phyloP scores from a whole-genome alignment of 2,888 invertebrate genomes.

The Xylocampa areola region DNA sequence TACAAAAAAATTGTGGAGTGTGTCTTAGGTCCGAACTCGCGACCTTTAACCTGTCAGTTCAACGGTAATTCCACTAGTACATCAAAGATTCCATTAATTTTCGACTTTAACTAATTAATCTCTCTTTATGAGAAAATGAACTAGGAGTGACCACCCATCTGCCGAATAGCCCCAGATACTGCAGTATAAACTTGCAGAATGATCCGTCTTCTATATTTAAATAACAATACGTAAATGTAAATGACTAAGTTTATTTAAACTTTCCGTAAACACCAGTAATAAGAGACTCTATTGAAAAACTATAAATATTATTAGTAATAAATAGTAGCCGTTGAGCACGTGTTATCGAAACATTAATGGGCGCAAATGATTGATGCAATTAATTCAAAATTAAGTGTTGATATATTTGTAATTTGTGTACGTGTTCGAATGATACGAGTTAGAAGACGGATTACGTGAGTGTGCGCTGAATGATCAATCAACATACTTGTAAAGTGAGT shows the following conservation, averaged over 20 bases:
- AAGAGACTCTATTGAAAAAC: constrained; percentile 25
- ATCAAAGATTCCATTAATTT: too few species aligned
- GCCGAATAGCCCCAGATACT: too few species aligned
- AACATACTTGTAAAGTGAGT: background rate
- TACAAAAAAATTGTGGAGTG: too few species aligned
- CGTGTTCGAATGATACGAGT: constrained; percentile 16
- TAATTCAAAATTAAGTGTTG: constrained; percentile 44
- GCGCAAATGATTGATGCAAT: constrained; percentile 40
- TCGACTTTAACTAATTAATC: too few species aligned
- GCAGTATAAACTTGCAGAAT: too few species aligned
- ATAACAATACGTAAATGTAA: constrained; percentile 2
- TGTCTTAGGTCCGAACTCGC: too few species aligned
- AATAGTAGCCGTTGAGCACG: constrained; percentile 42
- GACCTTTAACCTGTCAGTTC: too few species aligned
- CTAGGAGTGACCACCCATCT: too few species aligned
- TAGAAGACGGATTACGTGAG: constrained; percentile 33
- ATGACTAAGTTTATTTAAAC: constrained; percentile 19
- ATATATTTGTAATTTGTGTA: constrained; percentile 40
- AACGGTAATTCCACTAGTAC: too few species aligned
- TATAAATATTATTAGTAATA: constrained; percentile 42
- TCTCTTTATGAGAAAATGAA: too few species aligned
- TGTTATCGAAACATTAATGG: constrained; percentile 41
- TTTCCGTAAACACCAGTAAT: constrained; percentile 3
- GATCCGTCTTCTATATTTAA: too few species aligned
- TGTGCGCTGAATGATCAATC: constrained; percentile 11